Base-by-base conservation (phyloP, 2,888 invertebrate species). In the Actias luna region DNA sequence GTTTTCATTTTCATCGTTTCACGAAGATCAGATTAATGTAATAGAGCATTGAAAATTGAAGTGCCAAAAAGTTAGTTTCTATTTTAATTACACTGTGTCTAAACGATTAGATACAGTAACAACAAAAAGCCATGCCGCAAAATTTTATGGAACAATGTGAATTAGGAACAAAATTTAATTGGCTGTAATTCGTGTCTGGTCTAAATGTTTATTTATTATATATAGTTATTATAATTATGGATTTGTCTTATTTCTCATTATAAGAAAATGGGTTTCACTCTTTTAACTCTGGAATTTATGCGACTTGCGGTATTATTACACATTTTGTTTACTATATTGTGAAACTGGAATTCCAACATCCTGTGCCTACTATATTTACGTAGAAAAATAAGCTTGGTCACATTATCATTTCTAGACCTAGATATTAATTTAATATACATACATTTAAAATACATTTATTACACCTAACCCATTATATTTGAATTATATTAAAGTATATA, bases 31-130 rank as follows among this genome's bases (percentile, higher is more conserved):
- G 50, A 64, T 59, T 58, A 59, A 63, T 63, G 33, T 33, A 62
- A 71, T 64, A 63, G 58, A 67, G 64, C 66, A 66, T 67, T 67
- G 63, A 63, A 66, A 65, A 68, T 70, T 59, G 61, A 64, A 70
- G 60, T 70, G 63, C 59, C 63, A 50, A 64, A 71, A 69, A 68
- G 63, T 65, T 69, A 65, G 63, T 67, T 66, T 66, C 61, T 67
- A 64, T 62, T 62, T 61, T 61, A 58, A 63, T 65, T 65, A 66
- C 62, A 50, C 64, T 67, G 69, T 65, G 63, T 60, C 66, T 27
- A 69, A 72, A 65, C 63, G 61, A 74, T 71, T 71, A 62, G 65
- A 42, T 29, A 69, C 64, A 67, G 64, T 65, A 62, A 60, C 52
- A 64, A 46, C 50, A 22, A 59, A 50, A 18, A 39, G 42, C 27